Conservation (phyloP, 2,797 vertebrate species). For the Gadopsis marmoratus region DNA sequence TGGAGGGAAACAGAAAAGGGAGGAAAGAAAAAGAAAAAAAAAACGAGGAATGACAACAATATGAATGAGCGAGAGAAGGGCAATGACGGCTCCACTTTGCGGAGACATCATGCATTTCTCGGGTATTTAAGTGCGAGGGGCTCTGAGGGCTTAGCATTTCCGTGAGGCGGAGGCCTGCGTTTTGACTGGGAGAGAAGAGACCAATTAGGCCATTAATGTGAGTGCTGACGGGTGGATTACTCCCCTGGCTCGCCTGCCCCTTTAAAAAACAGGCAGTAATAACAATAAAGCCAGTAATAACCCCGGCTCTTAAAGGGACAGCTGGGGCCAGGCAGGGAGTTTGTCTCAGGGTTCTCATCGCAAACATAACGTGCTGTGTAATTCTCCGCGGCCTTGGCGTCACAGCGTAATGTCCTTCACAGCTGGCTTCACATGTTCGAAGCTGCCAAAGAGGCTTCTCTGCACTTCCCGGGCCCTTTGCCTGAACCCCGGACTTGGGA, state of each 20-base stretch:
- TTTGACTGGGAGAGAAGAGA: constrained; percentile 80
- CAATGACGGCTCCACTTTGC: constrained; percentile 71
- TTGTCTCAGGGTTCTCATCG: constrained; percentile 40
- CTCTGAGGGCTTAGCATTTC: constrained; percentile 79
- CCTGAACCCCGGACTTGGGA: constrained; percentile 59
- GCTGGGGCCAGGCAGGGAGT: constrained; percentile 58
- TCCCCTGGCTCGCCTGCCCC: constrained; percentile 76
- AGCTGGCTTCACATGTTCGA: constrained; percentile 74
- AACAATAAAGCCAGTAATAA: constrained; percentile 81
- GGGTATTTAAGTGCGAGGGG: constrained; percentile 70
- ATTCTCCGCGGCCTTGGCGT: constrained; percentile 41
- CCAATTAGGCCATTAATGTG: constrained; percentile 86
- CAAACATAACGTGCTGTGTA: constrained; percentile 45
- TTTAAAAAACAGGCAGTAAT: constrained; percentile 83
- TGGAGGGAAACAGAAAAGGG: constrained; percentile 57
- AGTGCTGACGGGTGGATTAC: constrained; percentile 86
- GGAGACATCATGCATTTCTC: constrained; percentile 73
- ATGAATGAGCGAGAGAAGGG: constrained; percentile 63
- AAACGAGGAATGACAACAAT: constrained; percentile 73
- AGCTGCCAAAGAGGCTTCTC: constrained; percentile 70
- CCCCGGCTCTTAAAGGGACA: constrained; percentile 69
- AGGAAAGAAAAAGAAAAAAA: constrained; percentile 5
- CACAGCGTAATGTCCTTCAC: constrained; percentile 74
- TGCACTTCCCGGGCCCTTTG: constrained; percentile 77
- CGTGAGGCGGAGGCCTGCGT: constrained; percentile 71